Evolutionary conservation across 2,797 vertebrate genomes (phyloP), one percentile per base, ranked within the genome.

Genomic region (Chiroxiphia lanceolata): DNA sequence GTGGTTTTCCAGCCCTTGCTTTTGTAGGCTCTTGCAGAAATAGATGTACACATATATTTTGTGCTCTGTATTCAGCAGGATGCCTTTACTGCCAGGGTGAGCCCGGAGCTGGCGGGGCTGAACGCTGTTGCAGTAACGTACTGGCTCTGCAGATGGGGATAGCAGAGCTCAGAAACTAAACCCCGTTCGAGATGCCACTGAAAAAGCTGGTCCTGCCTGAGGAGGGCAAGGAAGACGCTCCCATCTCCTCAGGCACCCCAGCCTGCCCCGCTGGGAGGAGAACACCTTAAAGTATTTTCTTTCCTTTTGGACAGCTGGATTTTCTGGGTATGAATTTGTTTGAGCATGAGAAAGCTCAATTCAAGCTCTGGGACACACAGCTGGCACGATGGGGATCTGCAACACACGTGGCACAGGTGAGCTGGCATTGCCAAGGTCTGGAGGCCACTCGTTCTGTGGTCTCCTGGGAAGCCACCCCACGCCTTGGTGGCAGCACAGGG

Each of bases 121-220:
- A 71, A 34, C 3, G 36, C 86, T 57, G 87, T 40, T 95, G 94
- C 89, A 91, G 93, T 92, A 95, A 86, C 90, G 0, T 90, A 54
- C 87, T 59, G 69, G 87, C 94, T 90, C 91, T 94, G 93, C 94
- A 96, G 90, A 94, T 93, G 94, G 96, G 59, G 94, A 89, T 95
- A 96, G 91, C 71, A 85, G 83, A 89, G 92, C 94, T 96, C 80
- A 33, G 83, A 93, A 94, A 77, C 59, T 48, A 94, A 76, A 70
- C 54, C 12, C 6, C 0, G 33, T 65, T 91, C 64, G 59, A 68
- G n/a, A 45, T 59, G 69, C 50, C 61, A 23, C 45, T 81, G 84
- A 8, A 42, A 84, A 81, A 64, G 15, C 76, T 48, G 80, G 25
- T 16, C 44, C 63, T 75, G 60, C 57, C 47, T 67, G 64, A 54